Percentiles rank a stretch among this genome's conserved stretches.
phyloP scores from a whole-genome alignment of 2,888 invertebrate species.

The Seladonia tumulorum region DNA sequence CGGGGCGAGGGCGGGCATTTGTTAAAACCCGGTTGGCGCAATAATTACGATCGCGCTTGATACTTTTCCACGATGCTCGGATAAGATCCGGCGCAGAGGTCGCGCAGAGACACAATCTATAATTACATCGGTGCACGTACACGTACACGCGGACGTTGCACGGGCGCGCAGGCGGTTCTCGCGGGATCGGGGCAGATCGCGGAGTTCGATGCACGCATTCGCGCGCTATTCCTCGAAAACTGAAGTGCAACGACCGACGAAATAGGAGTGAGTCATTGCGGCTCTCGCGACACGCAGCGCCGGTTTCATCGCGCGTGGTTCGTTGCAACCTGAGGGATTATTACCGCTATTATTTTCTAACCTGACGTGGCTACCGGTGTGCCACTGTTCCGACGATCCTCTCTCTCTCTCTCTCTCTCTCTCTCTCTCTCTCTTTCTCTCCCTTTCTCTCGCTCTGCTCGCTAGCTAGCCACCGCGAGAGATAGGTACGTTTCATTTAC shows the following conservation, averaged over 20 bases:
- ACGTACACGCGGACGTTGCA: conserved; percentile 35
- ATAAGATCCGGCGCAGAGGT: conserved; percentile 76
- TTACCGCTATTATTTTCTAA: conserved; percentile 43
- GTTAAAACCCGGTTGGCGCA: conserved; percentile 63
- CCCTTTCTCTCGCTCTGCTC: no score
- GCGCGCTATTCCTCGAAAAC: conserved; percentile 45
- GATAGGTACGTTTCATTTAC: conserved; percentile 61
- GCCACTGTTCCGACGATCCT: conserved; percentile 27
- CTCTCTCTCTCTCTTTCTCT: no score
- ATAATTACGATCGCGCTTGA: conserved; percentile 74
- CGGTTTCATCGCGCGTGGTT: neutral
- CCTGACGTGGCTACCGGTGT: neutral
- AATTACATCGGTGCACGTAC: conserved; percentile 78
- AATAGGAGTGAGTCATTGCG: conserved; percentile 15
- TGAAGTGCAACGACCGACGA: conserved; percentile 39
- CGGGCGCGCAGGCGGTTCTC: conserved; percentile 5
- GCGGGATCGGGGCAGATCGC: conserved; percentile 38
- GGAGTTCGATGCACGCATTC: conserved; percentile 55
- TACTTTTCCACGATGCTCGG: conserved; percentile 70
- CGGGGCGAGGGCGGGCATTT: conserved; percentile 44
- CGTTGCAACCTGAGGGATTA: conserved; percentile 19
- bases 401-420: neutral
- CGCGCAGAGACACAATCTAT: conserved; percentile 81
- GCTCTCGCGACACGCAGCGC: neutral
- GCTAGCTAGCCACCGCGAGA: neutral